phyloP scores from a whole-genome alignment of 2,797 vertebrate species.

The Bufotes viridis region DNA sequence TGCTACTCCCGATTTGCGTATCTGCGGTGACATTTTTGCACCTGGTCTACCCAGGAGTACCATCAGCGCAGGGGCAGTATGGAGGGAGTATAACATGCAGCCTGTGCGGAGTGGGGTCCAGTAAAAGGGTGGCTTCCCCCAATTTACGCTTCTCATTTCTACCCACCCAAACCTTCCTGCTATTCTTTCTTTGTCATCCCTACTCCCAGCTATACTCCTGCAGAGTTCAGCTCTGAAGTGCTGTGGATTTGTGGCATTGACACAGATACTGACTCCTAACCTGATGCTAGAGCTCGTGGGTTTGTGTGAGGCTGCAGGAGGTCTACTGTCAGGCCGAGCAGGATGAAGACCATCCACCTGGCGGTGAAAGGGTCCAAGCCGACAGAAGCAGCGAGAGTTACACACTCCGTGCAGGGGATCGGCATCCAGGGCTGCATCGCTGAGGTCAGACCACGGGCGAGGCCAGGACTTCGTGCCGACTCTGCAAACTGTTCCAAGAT shows the following conservation, averaged over 20 bases:
- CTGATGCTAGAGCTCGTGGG: not conserved
- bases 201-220: too few relatives aligned
- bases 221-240: not conserved
- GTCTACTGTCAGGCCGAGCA: not conserved
- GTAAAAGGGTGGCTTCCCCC: too few relatives aligned
- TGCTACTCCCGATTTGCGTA: too few relatives aligned
- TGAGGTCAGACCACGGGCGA: conserved; percentile 35
- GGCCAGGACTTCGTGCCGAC: conserved; percentile 5
- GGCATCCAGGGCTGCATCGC: not conserved
- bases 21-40: too few relatives aligned
- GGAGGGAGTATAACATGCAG: too few relatives aligned
- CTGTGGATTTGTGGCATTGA: not conserved
- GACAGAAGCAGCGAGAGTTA: not conserved
- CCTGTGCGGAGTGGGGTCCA: too few relatives aligned
- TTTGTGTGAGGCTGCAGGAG: not conserved
- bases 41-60: too few relatives aligned
- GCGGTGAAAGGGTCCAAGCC: not conserved
- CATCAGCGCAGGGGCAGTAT: too few relatives aligned
- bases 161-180: too few relatives aligned
- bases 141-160: too few relatives aligned
- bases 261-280: not conserved
- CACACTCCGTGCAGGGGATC: not conserved
- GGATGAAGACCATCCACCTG: not conserved
- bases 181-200: too few relatives aligned
- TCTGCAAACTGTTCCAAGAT: not conserved